A percentile compares a stretch with the other conserved stretches of the same genome.
phyloP scores from a whole-genome alignment of 2,888 invertebrate genomes.

The Lissonota sp. region DNA sequence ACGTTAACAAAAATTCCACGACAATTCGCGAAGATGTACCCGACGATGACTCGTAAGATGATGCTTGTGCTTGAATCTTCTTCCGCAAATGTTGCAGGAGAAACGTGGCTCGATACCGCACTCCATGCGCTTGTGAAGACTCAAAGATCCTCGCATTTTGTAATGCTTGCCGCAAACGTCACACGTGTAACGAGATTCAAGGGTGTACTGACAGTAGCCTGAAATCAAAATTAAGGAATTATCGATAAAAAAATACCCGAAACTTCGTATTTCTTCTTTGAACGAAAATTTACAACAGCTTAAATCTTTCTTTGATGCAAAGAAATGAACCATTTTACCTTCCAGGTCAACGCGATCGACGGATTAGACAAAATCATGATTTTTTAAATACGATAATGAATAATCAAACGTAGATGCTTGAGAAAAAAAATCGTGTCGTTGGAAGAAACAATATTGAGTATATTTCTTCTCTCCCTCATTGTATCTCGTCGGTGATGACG shows the following conservation, averaged over 20 bases:
- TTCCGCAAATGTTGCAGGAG: conserved; percentile 76
- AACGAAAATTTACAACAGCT: background rate
- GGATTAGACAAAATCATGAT: no score
- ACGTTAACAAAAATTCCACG: conserved; percentile 25
- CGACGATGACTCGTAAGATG: conserved; percentile 75
- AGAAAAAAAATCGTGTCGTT: background rate
- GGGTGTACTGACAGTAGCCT: conserved; percentile 59
- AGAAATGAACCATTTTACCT: background rate
- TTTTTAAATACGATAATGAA: no score
- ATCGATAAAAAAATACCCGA: conserved; percentile 27
- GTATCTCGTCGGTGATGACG: conserved; percentile 74
- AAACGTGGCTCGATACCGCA: conserved; percentile 81
- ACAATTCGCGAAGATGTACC: conserved; percentile 66
- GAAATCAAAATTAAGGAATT: conserved; percentile 60
- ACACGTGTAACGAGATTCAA: conserved; percentile 68
- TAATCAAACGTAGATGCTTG: background rate
- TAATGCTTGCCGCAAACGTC: conserved; percentile 78
- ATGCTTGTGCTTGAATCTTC: conserved; percentile 79
- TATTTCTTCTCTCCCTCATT: no score
- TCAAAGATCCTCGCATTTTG: conserved; percentile 75
- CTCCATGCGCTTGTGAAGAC: conserved; percentile 76
- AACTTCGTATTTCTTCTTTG: conserved; percentile 1
- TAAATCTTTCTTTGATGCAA: background rate
- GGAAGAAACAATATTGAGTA: no score
- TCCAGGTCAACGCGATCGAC: background rate